Conservation (phyloP, 2,797 vertebrate species). For the Enteromius treurensis region DNA sequence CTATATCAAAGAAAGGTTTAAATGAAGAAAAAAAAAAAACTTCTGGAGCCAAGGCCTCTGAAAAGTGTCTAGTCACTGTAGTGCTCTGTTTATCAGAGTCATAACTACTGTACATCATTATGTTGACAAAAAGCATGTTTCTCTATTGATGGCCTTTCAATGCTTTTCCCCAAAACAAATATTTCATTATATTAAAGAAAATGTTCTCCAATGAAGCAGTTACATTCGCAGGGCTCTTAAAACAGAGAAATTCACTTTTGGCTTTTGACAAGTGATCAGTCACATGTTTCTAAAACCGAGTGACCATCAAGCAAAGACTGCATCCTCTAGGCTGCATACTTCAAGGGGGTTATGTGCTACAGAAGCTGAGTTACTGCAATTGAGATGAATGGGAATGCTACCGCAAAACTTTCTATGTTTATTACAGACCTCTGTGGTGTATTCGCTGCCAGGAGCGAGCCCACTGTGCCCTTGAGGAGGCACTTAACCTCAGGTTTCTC, state of each 20-base stretch:
- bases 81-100: background rate
- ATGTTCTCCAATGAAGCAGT: background rate
- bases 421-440: background rate
- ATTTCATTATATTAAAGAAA: background rate
- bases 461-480: constrained; percentile 15
- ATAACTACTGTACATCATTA: background rate
- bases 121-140: constrained; percentile 2
- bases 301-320: background rate
- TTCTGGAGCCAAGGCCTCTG: background rate
- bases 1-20: background rate
- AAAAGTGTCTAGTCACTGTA: background rate
- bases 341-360: background rate
- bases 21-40: background rate
- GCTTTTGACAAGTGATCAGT: constrained; percentile 1
- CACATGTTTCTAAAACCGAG: constrained; percentile 19
- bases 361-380: background rate
- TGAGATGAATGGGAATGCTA: background rate
- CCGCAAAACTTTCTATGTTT: background rate
- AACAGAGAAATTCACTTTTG: background rate
- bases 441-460: background rate
- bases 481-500: constrained; percentile 1
- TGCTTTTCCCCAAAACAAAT: background rate
- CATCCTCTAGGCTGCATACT: background rate
- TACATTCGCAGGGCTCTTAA: background rate
- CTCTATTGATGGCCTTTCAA: background rate